Evolutionary conservation across 1,140 invertebrate genomes (phyloP).

Genomic region (Phymorhynchus buccinoides): DNA sequence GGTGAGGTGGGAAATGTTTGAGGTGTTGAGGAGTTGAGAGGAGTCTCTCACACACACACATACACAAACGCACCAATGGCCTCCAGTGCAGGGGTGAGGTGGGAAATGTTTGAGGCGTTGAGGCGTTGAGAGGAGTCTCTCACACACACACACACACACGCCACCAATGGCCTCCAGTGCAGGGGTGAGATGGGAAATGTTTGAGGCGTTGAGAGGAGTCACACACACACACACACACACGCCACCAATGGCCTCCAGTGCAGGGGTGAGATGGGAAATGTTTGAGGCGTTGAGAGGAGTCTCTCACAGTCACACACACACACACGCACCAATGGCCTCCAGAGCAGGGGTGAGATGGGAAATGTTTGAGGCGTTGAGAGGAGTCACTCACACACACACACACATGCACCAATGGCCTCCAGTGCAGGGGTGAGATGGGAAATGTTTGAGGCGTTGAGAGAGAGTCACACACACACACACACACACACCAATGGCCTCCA

Average conservation of each 20-base stretch:
- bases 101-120: slow-evolving; percentile 34
- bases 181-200: slow-evolving; percentile 30
- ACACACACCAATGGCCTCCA: slow-evolving; percentile 38
- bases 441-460: slow-evolving; percentile 30
- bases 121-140: too few relatives aligned
- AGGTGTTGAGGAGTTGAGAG: too few relatives aligned
- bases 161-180: slow-evolving; percentile 40
- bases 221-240: background rate
- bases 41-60: too few relatives aligned
- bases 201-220: slow-evolving; percentile 15
- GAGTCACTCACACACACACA: background rate
- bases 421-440: slow-evolving; percentile 26
- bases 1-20: slow-evolving; percentile 37
- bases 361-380: slow-evolving; percentile 30
- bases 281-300: slow-evolving; percentile 22
- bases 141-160: background rate
- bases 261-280: slow-evolving; percentile 26
- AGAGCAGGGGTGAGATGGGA: slow-evolving; percentile 27
- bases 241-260: slow-evolving; percentile 39
- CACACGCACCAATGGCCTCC: slow-evolving; percentile 37
- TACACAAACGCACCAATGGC: slow-evolving; percentile 33
- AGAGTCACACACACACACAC: background rate
- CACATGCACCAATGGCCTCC: slow-evolving; percentile 42
- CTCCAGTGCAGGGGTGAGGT: slow-evolving; percentile 28
- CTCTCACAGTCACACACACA: too few relatives aligned